These are phyloP conservation scores for Mesoclemmys tuberculata DNA, from an alignment of 2,113 vertebrate species.

Conservation along the genomic window DNA sequence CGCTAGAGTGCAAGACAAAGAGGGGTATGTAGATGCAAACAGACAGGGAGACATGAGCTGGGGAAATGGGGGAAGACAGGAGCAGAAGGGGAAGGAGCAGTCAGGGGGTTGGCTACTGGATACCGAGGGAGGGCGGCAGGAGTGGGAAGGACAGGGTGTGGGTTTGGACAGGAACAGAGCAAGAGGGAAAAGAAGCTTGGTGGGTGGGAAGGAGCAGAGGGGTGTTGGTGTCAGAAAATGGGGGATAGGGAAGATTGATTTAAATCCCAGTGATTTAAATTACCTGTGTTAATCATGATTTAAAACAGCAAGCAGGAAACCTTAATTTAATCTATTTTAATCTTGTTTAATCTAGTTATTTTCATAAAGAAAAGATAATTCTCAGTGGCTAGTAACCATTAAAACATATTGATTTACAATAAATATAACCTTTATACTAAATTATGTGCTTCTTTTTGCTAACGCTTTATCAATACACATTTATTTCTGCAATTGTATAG, in stretches of 20 bases:
- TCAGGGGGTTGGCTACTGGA: neutral
- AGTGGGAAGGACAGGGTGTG: neutral
- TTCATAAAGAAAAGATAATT: neutral
- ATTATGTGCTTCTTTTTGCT: neutral
- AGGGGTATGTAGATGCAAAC: rapidly evolving
- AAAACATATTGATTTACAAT: neutral
- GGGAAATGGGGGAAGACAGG: neutral
- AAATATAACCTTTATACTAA: neutral
- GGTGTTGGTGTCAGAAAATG: neutral
- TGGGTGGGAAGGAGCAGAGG: neutral
- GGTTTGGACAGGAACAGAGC: neutral
- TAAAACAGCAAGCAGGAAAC: neutral
- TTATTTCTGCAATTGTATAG: neutral
- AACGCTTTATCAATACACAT: neutral
- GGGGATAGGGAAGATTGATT: neutral
- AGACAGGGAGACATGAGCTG: neutral
- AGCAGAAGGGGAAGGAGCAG: neutral
- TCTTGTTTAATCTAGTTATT: neutral
- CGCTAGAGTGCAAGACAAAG: neutral
- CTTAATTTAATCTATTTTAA: neutral
- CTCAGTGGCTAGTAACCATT: neutral
- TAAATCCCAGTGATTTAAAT: neutral
- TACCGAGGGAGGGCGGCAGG: neutral
- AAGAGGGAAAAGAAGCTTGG: neutral
- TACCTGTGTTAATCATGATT: neutral